Evolutionary conservation across 2,113 vertebrate genomes (phyloP).

Genomic region (Sylvilagus bachmani): DNA sequence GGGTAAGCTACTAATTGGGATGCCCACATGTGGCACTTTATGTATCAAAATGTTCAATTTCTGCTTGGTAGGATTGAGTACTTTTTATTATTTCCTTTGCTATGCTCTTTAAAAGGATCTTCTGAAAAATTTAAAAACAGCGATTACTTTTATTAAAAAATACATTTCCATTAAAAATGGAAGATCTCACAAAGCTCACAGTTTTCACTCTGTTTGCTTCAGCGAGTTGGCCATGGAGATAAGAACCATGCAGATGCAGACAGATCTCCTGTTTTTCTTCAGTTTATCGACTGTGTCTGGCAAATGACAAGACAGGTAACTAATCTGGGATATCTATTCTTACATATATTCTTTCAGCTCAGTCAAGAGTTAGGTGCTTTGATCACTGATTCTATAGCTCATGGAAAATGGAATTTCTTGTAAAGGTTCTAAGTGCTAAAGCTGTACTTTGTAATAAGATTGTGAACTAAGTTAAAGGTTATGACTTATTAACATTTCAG

Average conservation of each 20-base stretch:
- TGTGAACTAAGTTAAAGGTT: conserved; percentile 3
- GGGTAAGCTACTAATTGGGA: no score
- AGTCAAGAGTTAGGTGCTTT: accelerated
- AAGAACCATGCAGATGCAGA: conserved; percentile 98
- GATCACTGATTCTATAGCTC: not conserved
- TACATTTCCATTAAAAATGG: conserved; percentile 24
- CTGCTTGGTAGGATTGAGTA: not conserved
- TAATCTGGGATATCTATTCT: not conserved
- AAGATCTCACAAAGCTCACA: not conserved
- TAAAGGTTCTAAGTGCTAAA: not conserved
- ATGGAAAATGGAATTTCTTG: conserved; percentile 32
- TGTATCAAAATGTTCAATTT: conserved; percentile 37
- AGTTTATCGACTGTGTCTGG: conserved; percentile 99
- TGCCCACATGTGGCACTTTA: not conserved
- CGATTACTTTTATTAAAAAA: conserved; percentile 41
- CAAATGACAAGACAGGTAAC: conserved; percentile 98
- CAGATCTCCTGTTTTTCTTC: conserved; percentile 97
- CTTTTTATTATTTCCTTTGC: conserved; percentile 25
- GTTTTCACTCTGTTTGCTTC: conserved; percentile 68
- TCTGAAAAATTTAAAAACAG: not conserved
- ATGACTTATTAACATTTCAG: not conserved
- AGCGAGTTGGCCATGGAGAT: conserved; percentile 98
- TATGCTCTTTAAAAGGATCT: conserved; percentile 37
- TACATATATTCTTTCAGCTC: not conserved
- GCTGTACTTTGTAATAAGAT: not conserved